These are phyloP conservation scores for Palythoa grandiflora DNA, from an alignment of 92 coral and sea anemone genomes.

Conservation along the genomic window DNA sequence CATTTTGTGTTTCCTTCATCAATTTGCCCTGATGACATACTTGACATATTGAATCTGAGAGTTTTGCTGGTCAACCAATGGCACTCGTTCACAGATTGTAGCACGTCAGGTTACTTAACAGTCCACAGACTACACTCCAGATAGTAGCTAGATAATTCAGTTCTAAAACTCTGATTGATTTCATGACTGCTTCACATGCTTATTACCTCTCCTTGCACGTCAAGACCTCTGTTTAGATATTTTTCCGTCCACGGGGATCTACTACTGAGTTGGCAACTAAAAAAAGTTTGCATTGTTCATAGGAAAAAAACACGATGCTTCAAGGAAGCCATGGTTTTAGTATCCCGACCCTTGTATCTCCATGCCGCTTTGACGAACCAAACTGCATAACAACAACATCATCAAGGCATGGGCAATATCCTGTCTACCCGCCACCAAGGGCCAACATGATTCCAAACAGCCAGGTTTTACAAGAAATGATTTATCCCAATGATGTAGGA, in stretches of 20 bases:
- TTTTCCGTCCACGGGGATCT: neutral
- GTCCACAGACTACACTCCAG: conserved; percentile 58
- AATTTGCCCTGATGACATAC: conserved; percentile 76
- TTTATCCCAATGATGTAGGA: conserved; percentile 80
- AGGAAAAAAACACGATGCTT: conserved; percentile 53
- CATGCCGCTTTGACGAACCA: conserved; percentile 80
- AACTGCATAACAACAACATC: conserved; percentile 72
- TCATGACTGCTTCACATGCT: conserved; percentile 38
- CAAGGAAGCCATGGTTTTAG: conserved; percentile 83
- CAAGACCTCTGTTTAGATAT: conserved; percentile 30
- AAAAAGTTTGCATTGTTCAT: neutral
- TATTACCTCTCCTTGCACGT: conserved; percentile 18
- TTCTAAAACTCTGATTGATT: conserved; percentile 46
- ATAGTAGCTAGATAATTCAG: conserved; percentile 46
- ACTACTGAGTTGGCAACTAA: neutral
- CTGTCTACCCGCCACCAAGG: conserved; percentile 71
- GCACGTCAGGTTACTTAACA: conserved; percentile 38
- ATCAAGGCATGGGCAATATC: conserved; percentile 72
- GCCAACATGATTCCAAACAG: conserved; percentile 77
- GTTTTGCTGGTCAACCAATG: conserved; percentile 71
- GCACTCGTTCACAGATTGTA: conserved; percentile 42
- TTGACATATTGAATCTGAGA: conserved; percentile 51
- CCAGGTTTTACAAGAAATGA: conserved; percentile 82
- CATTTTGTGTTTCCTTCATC: conserved; percentile 85
- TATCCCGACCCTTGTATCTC: conserved; percentile 84